Percentiles rank a stretch among this genome's conserved stretches.
Conservation (phyloP, 2,113 vertebrate species). For the Tetrax tetrax region DNA sequence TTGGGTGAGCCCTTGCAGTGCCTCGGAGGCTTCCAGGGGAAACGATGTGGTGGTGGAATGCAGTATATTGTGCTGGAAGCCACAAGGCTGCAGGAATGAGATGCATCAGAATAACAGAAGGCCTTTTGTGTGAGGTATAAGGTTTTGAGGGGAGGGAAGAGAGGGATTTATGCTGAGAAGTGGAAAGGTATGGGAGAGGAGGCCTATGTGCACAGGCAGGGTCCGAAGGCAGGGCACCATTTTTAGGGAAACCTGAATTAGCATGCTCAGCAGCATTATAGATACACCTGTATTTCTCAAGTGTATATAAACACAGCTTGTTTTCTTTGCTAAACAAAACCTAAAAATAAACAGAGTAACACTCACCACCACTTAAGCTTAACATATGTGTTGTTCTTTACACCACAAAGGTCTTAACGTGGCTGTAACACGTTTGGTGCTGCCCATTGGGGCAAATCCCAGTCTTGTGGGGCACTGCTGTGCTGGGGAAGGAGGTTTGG, state of each 20-base stretch:
- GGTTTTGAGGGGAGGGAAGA: background rate
- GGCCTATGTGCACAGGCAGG: fast-evolving
- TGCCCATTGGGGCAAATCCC: background rate
- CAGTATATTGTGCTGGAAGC: background rate
- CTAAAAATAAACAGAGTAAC: background rate
- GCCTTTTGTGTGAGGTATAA: background rate
- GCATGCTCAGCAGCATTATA: background rate
- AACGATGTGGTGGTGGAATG: too few relatives aligned
- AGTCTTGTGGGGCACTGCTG: background rate
- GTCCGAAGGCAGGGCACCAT: background rate
- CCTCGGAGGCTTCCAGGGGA: fast-evolving
- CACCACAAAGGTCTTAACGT: fast-evolving
- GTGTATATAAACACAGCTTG: background rate
- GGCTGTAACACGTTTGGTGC: fast-evolving
- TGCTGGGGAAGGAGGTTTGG: background rate
- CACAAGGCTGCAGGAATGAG: fast-evolving
- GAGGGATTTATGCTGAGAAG: background rate
- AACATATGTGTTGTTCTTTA: background rate
- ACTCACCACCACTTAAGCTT: background rate
- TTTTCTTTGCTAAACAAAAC: background rate
- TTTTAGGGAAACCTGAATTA: background rate
- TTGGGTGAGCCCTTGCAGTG: fast-evolving
- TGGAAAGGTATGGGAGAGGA: background rate
- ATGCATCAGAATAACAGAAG: background rate
- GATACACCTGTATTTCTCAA: background rate